Evolutionary conservation across 37 sponge, comb jelly and placozoan species (phyloP), one percentile per base, ranked within the genome.

Genomic region (Dysidea cf. avara): DNA sequence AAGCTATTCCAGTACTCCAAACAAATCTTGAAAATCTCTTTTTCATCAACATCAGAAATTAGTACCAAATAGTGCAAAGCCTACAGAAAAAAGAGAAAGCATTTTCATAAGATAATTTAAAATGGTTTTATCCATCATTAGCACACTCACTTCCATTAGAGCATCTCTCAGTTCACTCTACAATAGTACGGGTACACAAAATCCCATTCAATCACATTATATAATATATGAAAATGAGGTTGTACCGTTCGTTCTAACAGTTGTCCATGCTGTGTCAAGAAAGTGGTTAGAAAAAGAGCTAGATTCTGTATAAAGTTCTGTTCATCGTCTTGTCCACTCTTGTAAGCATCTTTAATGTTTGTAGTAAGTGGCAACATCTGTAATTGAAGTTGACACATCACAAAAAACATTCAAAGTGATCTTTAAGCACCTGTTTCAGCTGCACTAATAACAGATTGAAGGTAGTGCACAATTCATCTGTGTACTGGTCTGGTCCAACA

Each of bases 21-120:
- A 46, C 96, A 98, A 18, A 98, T 98, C 83, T 98, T 98, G 85
- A 98, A 98, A 11, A 98, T 98, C 82, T 98, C 99, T 56, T 85
- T 98, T 69, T 98, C 95, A 18, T 94, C 91, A 39, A 98, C 94
- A 73, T 95, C 93, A 18, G 99, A 98, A 16, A 98, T 89, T 0
- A 95, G 72, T 37, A 98, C 95, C 56, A 98, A 77, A 39, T 85
- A 98, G 62, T 95, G 92, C n/a, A 98, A 87, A n/a, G 93, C 99
- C 89, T 98, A 61, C 35, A 76, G 0, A 29, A 69, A 29, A 17
- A 62, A 26, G 61, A 46, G 37, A 11, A 38, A 5, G 38, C 54
- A 21, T n/a, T 18, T 18, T 32, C 0, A 4, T 26, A 67, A 49
- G 61, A 33, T 25, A 61, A 24, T 29, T 49, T 51, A 9, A 22